These are phyloP conservation scores for Platysternon megacephalum DNA, from an alignment of 2,113 vertebrate species.

Conservation along the genomic window DNA sequence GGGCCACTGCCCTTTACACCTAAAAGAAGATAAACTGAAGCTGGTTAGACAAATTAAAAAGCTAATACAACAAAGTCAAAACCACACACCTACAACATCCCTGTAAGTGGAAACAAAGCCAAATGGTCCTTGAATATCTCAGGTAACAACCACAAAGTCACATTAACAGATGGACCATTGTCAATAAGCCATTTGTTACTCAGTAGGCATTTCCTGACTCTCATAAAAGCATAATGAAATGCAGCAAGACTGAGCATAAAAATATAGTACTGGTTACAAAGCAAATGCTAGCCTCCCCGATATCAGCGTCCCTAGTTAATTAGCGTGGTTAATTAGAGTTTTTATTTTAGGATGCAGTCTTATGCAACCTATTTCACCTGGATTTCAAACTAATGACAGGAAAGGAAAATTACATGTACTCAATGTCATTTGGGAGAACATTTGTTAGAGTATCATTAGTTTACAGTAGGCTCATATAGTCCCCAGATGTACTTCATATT, in stretches of 20 bases:
- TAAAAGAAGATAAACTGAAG: background rate
- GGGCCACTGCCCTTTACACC: fast-evolving
- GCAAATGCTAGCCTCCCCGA: background rate
- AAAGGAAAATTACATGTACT: background rate
- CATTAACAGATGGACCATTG: slow-evolving; percentile 42
- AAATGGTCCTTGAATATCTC: slow-evolving; percentile 9
- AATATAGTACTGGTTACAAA: background rate
- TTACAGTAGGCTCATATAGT: background rate
- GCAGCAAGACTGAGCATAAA: background rate
- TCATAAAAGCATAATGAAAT: background rate
- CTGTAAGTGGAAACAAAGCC: slow-evolving; percentile 55
- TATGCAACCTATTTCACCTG: background rate
- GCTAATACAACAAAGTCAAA: slow-evolving; percentile 35
- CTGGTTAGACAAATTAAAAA: slow-evolving; percentile 32
- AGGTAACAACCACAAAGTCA: slow-evolving; percentile 24
- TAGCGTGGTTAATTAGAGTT: background rate
- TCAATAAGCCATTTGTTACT: slow-evolving; percentile 64
- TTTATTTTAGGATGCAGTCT: background rate
- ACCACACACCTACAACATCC: slow-evolving; percentile 34
- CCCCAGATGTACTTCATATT: background rate
- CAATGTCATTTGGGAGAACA: background rate
- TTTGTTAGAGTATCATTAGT: background rate
- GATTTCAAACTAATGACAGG: background rate
- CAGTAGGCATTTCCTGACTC: background rate
- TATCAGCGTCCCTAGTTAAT: background rate